Evolutionary conservation across 2,888 invertebrate species (phyloP).

Genomic region (Drosophila pegasa): DNA sequence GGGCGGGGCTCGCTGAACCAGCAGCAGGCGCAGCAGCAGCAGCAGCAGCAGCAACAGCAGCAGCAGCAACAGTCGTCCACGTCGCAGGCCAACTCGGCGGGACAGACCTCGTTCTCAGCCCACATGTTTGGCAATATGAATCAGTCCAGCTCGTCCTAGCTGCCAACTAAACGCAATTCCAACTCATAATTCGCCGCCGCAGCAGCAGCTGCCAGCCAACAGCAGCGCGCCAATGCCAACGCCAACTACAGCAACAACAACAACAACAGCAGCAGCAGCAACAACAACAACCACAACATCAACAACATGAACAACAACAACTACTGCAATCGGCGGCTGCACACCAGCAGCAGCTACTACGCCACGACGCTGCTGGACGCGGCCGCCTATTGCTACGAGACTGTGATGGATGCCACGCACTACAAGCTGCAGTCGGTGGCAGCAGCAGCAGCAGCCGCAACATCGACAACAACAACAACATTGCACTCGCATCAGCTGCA

Average conservation of each 20-base stretch:
- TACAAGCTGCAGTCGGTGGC: slow-evolving; percentile 45
- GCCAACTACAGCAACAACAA: slow-evolving; percentile 40
- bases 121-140: slow-evolving; percentile 89
- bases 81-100: slow-evolving; percentile 83
- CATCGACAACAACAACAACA: slow-evolving; percentile 18
- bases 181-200: slow-evolving; percentile 84
- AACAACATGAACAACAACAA: slow-evolving; percentile 27
- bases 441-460: slow-evolving; percentile 18
- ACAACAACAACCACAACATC: slow-evolving; percentile 27
- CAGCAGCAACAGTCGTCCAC: slow-evolving; percentile 85
- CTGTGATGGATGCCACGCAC: slow-evolving; percentile 63
- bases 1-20: slow-evolving; percentile 88
- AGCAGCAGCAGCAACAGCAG: slow-evolving; percentile 86
- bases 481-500: slow-evolving; percentile 29
- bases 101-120: slow-evolving; percentile 86
- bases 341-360: slow-evolving; percentile 54
- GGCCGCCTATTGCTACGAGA: slow-evolving; percentile 69
- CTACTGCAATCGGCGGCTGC: slow-evolving; percentile 18
- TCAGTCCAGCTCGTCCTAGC: slow-evolving; percentile 89
- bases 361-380: slow-evolving; percentile 59
- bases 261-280: slow-evolving; percentile 38
- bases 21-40: slow-evolving; percentile 88
- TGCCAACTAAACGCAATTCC: slow-evolving; percentile 85
- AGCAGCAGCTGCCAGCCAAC: slow-evolving; percentile 55
- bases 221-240: slow-evolving; percentile 19